These are phyloP conservation scores for Symphodus melops DNA, from an alignment of 2,113 vertebrate genomes.

Conservation along the genomic window DNA sequence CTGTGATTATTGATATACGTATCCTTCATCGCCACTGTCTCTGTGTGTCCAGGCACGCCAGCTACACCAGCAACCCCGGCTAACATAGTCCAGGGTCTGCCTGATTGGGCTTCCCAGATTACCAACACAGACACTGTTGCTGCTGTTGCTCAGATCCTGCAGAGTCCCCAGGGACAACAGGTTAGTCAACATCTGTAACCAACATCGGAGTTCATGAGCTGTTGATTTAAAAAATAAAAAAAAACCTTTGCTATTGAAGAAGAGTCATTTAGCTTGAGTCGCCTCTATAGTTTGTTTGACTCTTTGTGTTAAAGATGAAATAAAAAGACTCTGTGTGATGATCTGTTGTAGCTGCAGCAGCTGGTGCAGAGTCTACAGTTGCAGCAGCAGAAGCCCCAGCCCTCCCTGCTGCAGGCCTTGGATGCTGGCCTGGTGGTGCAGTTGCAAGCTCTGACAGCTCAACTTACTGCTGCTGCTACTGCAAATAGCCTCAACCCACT, in stretches of 20 bases:
- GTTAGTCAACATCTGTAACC: constrained; percentile 74
- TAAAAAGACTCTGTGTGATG: constrained; percentile 9
- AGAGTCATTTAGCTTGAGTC: neutral
- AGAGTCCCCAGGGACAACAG: constrained; percentile 99
- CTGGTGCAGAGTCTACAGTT: constrained; percentile 97
- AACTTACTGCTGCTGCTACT: constrained; percentile 96
- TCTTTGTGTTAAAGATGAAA: neutral
- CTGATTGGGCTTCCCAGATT: constrained; percentile 99
- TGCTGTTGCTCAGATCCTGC: constrained; percentile 97
- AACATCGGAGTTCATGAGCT: neutral
- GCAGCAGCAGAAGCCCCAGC: constrained; percentile 98
- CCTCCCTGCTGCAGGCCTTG: constrained; percentile 94
- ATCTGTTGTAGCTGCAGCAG: constrained; percentile 89
- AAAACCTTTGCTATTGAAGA: neutral
- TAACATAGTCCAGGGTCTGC: constrained; percentile 91
- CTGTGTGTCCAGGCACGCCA: constrained; percentile 87
- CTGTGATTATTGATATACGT: neutral
- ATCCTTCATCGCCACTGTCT: neutral
- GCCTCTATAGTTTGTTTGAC: neutral
- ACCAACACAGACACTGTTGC: constrained; percentile 96
- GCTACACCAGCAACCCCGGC: constrained; percentile 97
- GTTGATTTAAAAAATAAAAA: too few species aligned
- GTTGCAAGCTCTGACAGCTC: constrained; percentile 96
- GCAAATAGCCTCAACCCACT: constrained; percentile 95
- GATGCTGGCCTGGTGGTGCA: constrained; percentile 97